Percentiles rank a stretch among this genome's conserved stretches.
Evolutionary conservation across 2,888 invertebrate species (phyloP).

Genomic region (Pristionchus exspectatus): DNA sequence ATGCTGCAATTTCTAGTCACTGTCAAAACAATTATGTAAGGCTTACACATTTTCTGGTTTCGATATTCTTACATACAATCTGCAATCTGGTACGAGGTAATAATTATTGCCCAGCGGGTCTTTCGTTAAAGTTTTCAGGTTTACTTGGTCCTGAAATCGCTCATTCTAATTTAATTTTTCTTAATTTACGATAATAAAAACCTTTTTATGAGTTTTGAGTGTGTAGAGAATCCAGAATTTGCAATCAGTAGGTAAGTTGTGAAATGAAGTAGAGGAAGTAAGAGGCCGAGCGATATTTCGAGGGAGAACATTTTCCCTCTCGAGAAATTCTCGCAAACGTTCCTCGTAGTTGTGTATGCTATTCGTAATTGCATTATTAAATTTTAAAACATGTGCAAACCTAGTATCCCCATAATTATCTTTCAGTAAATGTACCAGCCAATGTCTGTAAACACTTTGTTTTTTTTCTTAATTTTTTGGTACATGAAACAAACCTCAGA

Average conservation of each 20-base stretch:
- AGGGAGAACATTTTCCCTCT: background rate
- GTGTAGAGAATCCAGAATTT: constrained; percentile 7
- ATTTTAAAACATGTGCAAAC: too few relatives aligned
- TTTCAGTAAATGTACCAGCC: background rate
- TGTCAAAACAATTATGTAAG: too few relatives aligned
- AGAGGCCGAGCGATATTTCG: background rate
- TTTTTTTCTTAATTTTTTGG: background rate
- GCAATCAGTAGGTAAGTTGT: constrained; percentile 1
- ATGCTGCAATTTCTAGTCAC: background rate
- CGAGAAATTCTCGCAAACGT: background rate
- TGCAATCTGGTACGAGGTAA: background rate
- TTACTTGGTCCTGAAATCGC: background rate
- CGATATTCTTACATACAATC: background rate
- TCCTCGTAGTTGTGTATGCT: background rate
- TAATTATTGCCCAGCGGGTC: background rate
- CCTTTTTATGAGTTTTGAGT: background rate
- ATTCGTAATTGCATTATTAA: too few relatives aligned
- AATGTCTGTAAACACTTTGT: background rate
- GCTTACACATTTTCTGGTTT: background rate
- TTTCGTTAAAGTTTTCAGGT: background rate
- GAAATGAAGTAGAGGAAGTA: background rate
- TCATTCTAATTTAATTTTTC: too few relatives aligned
- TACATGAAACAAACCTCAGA: background rate
- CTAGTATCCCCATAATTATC: too few relatives aligned
- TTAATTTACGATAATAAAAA: background rate